Evolutionary conservation across 1,140 invertebrate genomes (phyloP).

Genomic region (Lanistes nyassanus): DNA sequence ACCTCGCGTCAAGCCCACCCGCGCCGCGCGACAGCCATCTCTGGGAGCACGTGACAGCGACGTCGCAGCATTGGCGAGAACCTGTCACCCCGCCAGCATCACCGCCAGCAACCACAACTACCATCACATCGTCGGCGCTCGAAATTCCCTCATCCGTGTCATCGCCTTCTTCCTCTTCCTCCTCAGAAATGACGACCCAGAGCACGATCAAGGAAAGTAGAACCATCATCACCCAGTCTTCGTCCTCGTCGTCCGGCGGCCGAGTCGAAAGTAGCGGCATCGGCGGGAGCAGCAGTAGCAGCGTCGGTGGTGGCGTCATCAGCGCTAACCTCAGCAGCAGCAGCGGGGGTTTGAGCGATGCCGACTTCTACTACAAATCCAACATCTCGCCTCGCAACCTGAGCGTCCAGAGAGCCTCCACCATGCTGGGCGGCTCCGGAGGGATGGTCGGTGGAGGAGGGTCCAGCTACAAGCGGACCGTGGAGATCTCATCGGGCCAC

Average conservation of each 20-base stretch:
- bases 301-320: neutral
- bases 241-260: conserved; percentile 16
- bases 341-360: conserved; percentile 22
- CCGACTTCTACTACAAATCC: conserved; percentile 49
- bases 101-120: too few relatives aligned
- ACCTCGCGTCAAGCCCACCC: neutral
- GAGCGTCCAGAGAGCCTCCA: conserved; percentile 37
- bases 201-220: conserved; percentile 55
- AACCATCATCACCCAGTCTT: conserved; percentile 50
- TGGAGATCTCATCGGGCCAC: conserved; percentile 44
- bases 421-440: conserved; percentile 29
- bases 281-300: neutral
- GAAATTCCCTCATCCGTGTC: too few relatives aligned
- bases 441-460: conserved; percentile 25
- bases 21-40: neutral
- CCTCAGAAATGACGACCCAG: conserved; percentile 42
- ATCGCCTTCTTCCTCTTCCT: neutral
- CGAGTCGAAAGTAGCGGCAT: neutral
- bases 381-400: conserved; percentile 43
- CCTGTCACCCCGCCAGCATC: neutral
- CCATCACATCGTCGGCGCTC: neutral
- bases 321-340: neutral
- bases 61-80: too few relatives aligned
- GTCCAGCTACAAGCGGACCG: conserved; percentile 39
- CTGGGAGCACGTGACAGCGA: neutral